phyloP scores from a whole-genome alignment of 2,113 vertebrate genomes.

The Thunnus thynnus region DNA sequence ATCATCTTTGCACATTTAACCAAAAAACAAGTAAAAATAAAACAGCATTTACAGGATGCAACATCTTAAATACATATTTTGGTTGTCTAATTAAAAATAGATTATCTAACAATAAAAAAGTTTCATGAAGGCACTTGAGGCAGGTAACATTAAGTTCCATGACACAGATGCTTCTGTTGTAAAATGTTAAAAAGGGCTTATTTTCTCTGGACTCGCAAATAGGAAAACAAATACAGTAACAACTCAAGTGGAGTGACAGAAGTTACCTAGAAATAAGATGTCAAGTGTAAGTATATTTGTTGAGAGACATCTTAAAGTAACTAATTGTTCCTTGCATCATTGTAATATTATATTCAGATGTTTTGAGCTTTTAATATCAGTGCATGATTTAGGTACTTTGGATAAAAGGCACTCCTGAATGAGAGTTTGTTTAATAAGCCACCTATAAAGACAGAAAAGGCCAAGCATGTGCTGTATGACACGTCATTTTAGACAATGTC shows the following conservation, averaged over 20 bases:
- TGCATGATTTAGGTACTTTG: neutral
- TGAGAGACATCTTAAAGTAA: neutral
- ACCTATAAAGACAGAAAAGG: neutral
- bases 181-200: neutral
- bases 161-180: neutral
- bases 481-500: neutral
- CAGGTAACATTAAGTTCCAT: neutral
- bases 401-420: conserved; percentile 24
- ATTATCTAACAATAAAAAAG: neutral
- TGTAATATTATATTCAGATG: neutral
- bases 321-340: neutral
- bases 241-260: neutral
- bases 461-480: neutral
- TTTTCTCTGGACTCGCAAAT: neutral
- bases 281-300: neutral
- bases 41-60: neutral
- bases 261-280: neutral
- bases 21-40: neutral
- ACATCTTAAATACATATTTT: conserved; percentile 1
- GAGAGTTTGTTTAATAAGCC: neutral
- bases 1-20: conserved; percentile 6
- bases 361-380: neutral
- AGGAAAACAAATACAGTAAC: neutral
- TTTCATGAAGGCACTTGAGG: conserved; percentile 30
- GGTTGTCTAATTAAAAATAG: conserved; percentile 14